Evolutionary conservation across 2,113 vertebrate genomes (phyloP), one percentile per base, ranked within the genome.

Genomic region (Pluvianellus socialis): DNA sequence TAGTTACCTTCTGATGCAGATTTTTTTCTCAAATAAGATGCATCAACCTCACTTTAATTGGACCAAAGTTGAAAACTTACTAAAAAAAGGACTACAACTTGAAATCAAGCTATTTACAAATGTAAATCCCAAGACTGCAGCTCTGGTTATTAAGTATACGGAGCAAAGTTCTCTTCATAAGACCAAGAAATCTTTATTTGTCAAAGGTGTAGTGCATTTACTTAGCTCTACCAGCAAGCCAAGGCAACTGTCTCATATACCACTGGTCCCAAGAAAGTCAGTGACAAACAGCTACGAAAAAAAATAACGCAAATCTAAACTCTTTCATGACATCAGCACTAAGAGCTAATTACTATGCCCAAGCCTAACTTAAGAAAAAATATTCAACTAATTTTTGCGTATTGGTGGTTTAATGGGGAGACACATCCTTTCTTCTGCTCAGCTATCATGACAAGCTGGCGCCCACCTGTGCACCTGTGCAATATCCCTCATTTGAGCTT

Each of bases 161-260:
- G 92, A 93, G 72, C 88, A 96, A 96, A 96, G 85, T 63, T 90
- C 92, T 88, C 67, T 77, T 79, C 6, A 2, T 40, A 92, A 83
- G 67, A 49, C 38, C 2, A 1, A 67, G 90, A 94, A 90, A 55
- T 67, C 55, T 90, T 73, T 96, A 79, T 96, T 96, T 96, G 88
- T 86, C 75, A 80, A 96, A 94, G 96, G 96, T 71, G 95, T 55
- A 92, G 79, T 3, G 2, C 65, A 63, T 94, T 95, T 73, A 91
- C 87, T 90, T 65, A 94, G 89, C 77, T 85, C 2, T 3, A 72
- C 30, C 80, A 91, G 35, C 73, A 42, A 95, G 82, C 6, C 19
- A 74, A 72, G 15, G 35, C 22, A 66, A 47, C 62, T 65, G 88
- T 95, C 32, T 88, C 20, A 44, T 14, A 44, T 44, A 44, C 44